A percentile compares a stretch with the other conserved stretches of the same genome.
These are phyloP conservation scores for Ailurus styani DNA, from an alignment of 2,113 vertebrate genomes.

Conservation along the genomic window DNA sequence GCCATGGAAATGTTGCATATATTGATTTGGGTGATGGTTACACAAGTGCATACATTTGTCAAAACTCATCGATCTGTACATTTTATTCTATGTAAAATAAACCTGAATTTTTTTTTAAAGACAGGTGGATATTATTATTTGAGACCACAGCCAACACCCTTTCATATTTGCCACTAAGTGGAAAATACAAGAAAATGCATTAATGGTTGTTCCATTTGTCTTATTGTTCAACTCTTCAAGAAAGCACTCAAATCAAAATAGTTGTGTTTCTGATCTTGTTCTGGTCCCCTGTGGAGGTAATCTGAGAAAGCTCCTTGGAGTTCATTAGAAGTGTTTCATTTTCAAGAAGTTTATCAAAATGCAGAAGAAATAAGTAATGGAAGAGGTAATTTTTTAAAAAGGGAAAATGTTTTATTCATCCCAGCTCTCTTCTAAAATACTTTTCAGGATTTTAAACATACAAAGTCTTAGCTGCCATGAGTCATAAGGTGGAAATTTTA, in stretches of 20 bases:
- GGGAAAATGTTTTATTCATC: conserved; percentile 23
- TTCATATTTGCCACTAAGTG: conserved; percentile 18
- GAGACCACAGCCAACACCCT: not conserved
- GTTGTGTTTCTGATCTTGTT: conserved; percentile 40
- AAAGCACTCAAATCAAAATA: conserved; percentile 64
- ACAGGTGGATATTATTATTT: not conserved
- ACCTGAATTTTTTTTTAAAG: not conserved
- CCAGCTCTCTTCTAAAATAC: conserved; percentile 1
- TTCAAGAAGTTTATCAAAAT: conserved; percentile 56
- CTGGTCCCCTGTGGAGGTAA: conserved; percentile 52
- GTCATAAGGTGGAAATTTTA: not conserved
- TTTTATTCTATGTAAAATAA: conserved; percentile 12
- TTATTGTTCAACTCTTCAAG: conserved; percentile 33
- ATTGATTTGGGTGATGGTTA: not conserved
- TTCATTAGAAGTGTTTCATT: conserved; percentile 45
- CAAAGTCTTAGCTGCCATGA: not conserved
- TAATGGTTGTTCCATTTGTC: conserved; percentile 30
- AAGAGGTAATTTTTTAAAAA: not conserved
- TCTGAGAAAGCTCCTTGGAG: conserved; percentile 37
- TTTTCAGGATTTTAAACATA: not conserved
- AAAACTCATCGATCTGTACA: not conserved
- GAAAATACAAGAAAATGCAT: conserved; percentile 11
- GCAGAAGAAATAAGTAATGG: conserved; percentile 9
- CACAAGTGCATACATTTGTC: not conserved
- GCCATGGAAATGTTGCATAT: not conserved